Evolutionary conservation across 2,797 vertebrate genomes (phyloP).

Genomic region (Podargus strigoides): DNA sequence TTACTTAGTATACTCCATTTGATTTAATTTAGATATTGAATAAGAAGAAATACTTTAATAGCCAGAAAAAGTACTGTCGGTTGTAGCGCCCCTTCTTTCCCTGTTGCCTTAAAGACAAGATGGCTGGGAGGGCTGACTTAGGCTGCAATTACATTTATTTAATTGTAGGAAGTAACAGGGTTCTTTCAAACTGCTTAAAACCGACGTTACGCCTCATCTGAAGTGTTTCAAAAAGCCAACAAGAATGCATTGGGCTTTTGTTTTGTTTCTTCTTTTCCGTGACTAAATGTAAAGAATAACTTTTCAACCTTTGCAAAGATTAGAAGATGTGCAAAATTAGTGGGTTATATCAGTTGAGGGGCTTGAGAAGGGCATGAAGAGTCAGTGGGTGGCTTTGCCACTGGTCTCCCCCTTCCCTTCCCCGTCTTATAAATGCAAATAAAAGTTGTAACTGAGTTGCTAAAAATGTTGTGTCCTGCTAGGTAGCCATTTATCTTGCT

Average conservation of each 20-base stretch:
- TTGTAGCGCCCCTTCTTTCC: conserved; percentile 21
- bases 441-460: not conserved
- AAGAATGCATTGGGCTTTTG: not conserved
- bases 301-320: not conserved
- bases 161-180: conserved; percentile 49
- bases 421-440: not conserved
- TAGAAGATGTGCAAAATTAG: not conserved
- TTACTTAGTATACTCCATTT: conserved; percentile 75
- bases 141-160: conserved; percentile 39
- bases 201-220: not conserved
- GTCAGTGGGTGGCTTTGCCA: not conserved
- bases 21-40: conserved; percentile 80
- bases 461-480: not conserved
- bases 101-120: conserved; percentile 12
- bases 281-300: not conserved
- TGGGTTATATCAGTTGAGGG: not conserved
- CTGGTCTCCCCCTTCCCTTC: not conserved
- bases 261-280: not conserved
- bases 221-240: not conserved
- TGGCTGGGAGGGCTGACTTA: conserved; percentile 17
- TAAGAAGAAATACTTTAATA: conserved; percentile 75
- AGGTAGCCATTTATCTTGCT: not conserved
- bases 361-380: not conserved
- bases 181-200: conserved; percentile 57
- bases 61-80: conserved; percentile 62